These are phyloP conservation scores for Odontocolon sp. DNA, from an alignment of 2,888 invertebrate genomes.

Conservation along the genomic window DNA sequence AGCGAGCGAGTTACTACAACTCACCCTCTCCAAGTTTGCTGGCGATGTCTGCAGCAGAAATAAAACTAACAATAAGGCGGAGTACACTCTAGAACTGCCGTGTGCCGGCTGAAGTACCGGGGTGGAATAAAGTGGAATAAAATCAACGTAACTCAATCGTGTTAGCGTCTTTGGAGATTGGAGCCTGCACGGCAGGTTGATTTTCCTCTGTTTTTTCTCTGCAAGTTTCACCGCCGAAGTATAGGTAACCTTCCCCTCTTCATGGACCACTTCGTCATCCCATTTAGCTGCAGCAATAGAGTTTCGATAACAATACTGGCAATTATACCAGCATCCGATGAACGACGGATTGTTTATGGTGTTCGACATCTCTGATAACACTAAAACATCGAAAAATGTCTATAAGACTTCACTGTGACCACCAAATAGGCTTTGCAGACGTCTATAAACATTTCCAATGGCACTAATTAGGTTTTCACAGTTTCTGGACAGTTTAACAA, in stretches of 20 bases:
- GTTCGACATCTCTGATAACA: too few species aligned
- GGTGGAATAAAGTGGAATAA: conserved; percentile 78
- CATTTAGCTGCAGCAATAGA: too few species aligned
- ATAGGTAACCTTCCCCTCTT: neutral
- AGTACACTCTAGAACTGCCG: conserved; percentile 56
- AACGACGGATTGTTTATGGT: neutral
- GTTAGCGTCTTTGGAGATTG: conserved; percentile 76
- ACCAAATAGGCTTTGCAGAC: too few species aligned
- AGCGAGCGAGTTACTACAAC: conserved; percentile 13
- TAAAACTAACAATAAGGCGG: conserved; percentile 64
- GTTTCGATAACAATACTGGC: neutral
- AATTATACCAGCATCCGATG: neutral
- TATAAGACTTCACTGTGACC: too few species aligned
- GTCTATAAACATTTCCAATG: too few species aligned
- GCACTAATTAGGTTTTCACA: too few species aligned
- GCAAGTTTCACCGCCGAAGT: conserved; percentile 63
- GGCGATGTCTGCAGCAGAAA: conserved; percentile 59
- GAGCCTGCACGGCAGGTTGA: conserved; percentile 65
- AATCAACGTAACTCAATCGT: conserved; percentile 81
- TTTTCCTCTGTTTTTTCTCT: conserved; percentile 61
- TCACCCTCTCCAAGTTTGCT: conserved; percentile 7
- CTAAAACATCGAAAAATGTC: too few species aligned
- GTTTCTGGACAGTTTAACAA: too few species aligned
- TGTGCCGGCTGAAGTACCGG: conserved; percentile 57
- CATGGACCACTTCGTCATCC: conserved; percentile 43